Base-by-base conservation (phyloP, 1,140 invertebrate species). In the Drosophila sp. region DNA sequence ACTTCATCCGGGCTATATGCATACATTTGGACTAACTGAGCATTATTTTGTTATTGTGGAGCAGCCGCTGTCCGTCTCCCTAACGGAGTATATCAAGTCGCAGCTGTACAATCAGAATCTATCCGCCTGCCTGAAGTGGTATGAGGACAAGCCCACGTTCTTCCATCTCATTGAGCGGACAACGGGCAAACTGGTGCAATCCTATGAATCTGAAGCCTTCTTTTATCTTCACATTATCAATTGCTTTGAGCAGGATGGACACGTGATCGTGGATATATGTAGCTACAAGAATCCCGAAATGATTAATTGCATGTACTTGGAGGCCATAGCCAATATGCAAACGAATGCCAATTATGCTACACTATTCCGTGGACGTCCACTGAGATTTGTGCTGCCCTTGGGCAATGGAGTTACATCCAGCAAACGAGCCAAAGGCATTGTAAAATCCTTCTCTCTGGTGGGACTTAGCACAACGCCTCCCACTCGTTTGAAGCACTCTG, bases 161-260 rank as follows among this genome's bases (percentile, higher is more conserved):
- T 95, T 98, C 76, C 94, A 96, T 72, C 92, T 97, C 0, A 92
- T 98, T 1, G 94, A 94, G 4, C 93, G 95, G 32, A 80, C 93
- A 61, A 94, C 93, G 30, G 96, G 95, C 1, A 92, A 94, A 79
- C 76, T 95, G 47, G 90, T 92, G 1, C 94, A 93, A 50, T 94
- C 94, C 54, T 96, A 95, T 85, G 85, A 94, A 25, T 94, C 96
- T 0, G 95, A 97, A 64, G 92, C 95, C 0, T 95, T 98, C 70
- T 98, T 98, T 85, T 97, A 95, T 77, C 93, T 98, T 2, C 98
- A 98, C 85, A 96, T 97, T 35, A 97, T 98, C 61, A 98, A 98
- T 92, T 95, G 96, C 60, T 98, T 95, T 86, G 97, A 97, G 85
- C 93, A 93, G 56, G 94, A 95, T 50, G 93, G 94, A n/a, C 93